A percentile compares a stretch with the other conserved stretches of the same genome.
Evolutionary conservation across 2,888 invertebrate genomes (phyloP).

Genomic region (Tetheella fluctuosa): DNA sequence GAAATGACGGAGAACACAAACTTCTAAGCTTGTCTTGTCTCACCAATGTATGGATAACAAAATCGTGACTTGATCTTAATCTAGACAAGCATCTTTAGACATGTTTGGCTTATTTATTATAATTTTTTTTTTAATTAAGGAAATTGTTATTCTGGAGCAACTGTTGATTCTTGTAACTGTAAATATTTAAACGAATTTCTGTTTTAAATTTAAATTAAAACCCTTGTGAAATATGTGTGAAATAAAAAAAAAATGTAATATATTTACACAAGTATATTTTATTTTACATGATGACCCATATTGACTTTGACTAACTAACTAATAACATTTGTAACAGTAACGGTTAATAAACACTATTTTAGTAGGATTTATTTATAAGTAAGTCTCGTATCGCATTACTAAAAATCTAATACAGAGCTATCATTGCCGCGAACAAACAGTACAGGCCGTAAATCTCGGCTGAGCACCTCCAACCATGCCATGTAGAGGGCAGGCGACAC

Average conservation of each 20-base stretch:
- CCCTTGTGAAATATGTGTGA: slow-evolving; percentile 81
- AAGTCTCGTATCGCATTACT: background rate
- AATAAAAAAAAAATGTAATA: slow-evolving; percentile 81
- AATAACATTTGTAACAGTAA: background rate
- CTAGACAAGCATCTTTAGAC: background rate
- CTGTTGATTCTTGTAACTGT: slow-evolving; percentile 79
- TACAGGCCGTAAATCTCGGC: slow-evolving; percentile 93
- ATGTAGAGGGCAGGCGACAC: slow-evolving; percentile 96
- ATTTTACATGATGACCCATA: slow-evolving; percentile 15
- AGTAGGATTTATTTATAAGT: background rate
- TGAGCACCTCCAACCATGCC: slow-evolving; percentile 97
- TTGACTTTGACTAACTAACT: background rate
- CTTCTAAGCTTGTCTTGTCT: slow-evolving; percentile 26
- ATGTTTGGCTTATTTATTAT: slow-evolving; percentile 22
- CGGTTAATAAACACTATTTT: background rate
- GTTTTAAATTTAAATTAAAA: slow-evolving; percentile 72
- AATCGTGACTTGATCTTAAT: slow-evolving; percentile 24
- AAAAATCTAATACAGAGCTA: slow-evolving; percentile 86
- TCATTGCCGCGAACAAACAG: slow-evolving; percentile 93
- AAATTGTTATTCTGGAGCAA: slow-evolving; percentile 73
- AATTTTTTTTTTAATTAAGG: slow-evolving; percentile 57
- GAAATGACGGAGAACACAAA: slow-evolving; percentile 28
- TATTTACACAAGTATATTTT: slow-evolving; percentile 56
- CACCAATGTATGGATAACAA: slow-evolving; percentile 24
- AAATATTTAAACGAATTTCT: slow-evolving; percentile 76